phyloP scores from a whole-genome alignment of 2,888 invertebrate genomes.

The Pammene fasciana region DNA sequence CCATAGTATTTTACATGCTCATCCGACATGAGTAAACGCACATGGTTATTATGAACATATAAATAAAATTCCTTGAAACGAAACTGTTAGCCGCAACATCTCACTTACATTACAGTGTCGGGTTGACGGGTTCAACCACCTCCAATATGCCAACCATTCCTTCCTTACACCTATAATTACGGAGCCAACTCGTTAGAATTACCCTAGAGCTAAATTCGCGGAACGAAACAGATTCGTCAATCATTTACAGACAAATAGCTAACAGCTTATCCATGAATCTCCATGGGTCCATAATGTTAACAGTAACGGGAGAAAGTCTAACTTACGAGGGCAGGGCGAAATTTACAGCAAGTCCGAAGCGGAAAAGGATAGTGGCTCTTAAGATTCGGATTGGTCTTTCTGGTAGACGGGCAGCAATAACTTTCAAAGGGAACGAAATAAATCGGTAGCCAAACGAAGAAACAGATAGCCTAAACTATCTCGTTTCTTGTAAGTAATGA shows the following conservation, averaged over 20 bases:
- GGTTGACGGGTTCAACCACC: conserved; percentile 34
- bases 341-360: conserved; percentile 48
- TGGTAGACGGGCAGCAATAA: conserved; percentile 51
- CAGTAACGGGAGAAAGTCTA: conserved; percentile 50
- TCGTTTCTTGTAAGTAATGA: background rate
- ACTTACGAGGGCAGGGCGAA: conserved; percentile 52
- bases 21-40: background rate
- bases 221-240: conserved; percentile 42
- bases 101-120: conserved; percentile 26
- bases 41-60: background rate
- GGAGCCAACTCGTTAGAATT: conserved; percentile 28
- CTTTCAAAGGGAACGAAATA: conserved; percentile 49
- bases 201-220: conserved; percentile 38
- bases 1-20: too few species aligned
- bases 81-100: conserved; percentile 31
- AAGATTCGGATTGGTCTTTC: conserved; percentile 56
- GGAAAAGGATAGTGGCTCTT: conserved; percentile 48
- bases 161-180: conserved; percentile 40
- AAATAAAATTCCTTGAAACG: conserved; percentile 23
- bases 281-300: conserved; percentile 41
- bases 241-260: conserved; percentile 41
- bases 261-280: conserved; percentile 42
- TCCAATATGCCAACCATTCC: conserved; percentile 36
- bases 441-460: conserved; percentile 42
- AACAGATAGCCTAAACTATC: background rate